These are phyloP conservation scores for Echinarachnius parma DNA, from an alignment of 53 echinoderm and acorn worm genomes.

Conservation along the genomic window DNA sequence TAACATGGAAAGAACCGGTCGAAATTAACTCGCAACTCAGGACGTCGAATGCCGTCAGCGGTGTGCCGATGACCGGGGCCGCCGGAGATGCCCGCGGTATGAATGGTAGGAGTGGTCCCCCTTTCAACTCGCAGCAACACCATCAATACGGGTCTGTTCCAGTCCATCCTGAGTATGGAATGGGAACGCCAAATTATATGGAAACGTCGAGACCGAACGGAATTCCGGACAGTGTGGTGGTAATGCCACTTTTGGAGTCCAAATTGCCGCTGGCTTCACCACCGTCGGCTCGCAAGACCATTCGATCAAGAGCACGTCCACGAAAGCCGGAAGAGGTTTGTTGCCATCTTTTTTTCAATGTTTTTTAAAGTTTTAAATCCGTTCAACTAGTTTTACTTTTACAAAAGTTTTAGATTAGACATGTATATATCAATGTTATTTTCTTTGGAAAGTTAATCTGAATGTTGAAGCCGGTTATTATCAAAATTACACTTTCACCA, in stretches of 20 bases:
- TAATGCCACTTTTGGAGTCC: conserved; percentile 24
- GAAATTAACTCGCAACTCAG: background rate
- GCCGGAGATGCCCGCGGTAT: conserved; percentile 16
- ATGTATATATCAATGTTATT: no score
- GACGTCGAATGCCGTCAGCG: conserved; percentile 6
- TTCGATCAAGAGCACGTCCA: conserved; percentile 76
- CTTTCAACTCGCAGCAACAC: conserved; percentile 9
- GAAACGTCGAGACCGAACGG: conserved; percentile 19
- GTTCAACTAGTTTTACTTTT: no score
- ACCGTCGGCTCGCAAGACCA: conserved; percentile 26
- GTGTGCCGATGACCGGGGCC: conserved; percentile 6
- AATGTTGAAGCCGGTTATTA: no score
- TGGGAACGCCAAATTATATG: background rate
- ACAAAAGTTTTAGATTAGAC: no score
- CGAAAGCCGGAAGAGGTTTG: conserved; percentile 68
- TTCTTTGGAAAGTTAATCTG: no score
- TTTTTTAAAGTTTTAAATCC: conserved; percentile 16
- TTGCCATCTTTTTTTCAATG: background rate
- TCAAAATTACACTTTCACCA: no score
- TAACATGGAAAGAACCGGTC: conserved; percentile 44
- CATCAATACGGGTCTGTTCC: conserved; percentile 28
- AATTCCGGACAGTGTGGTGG: conserved; percentile 34
- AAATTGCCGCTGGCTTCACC: background rate
- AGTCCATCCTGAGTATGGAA: conserved; percentile 6
- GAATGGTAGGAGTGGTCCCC: background rate